Evolutionary conservation across 2,888 invertebrate genomes (phyloP).

Genomic region (Phlogophora meticulosa): DNA sequence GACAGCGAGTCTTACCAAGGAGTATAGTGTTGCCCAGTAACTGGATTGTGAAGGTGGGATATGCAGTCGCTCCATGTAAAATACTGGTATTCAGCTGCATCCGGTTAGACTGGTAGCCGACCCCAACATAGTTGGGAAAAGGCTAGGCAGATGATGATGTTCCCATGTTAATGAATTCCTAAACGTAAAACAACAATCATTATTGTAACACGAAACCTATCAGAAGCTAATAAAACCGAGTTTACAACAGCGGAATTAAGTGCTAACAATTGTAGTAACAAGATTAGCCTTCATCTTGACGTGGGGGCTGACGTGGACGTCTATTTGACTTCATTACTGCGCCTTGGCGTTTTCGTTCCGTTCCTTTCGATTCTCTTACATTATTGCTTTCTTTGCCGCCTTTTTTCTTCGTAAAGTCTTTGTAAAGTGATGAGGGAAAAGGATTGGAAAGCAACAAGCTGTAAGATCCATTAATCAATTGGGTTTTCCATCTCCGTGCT

Average conservation of each 20-base stretch:
- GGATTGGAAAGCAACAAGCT: conserved; percentile 35
- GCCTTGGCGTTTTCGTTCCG: conserved; percentile 32
- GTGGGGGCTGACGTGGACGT: conserved; percentile 36
- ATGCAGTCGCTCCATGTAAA: too few relatives aligned
- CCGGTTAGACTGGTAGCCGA: too few relatives aligned
- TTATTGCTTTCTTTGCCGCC: conserved; percentile 44
- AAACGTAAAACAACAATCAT: neutral
- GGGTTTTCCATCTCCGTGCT: conserved; percentile 19
- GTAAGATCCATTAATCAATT: conserved; percentile 50
- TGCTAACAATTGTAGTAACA: conserved; percentile 49
- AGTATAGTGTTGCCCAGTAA: too few relatives aligned
- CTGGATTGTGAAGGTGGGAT: too few relatives aligned
- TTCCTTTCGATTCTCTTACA: conserved; percentile 34
- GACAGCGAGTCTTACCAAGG: too few relatives aligned
- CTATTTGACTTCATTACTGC: conserved; percentile 59
- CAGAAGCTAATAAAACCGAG: conserved; percentile 11
- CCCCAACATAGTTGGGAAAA: too few relatives aligned
- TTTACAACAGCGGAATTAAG: conserved; percentile 33
- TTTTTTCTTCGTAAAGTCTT: conserved; percentile 35
- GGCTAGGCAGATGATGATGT: too few relatives aligned
- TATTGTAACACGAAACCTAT: conserved; percentile 6
- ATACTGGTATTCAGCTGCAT: too few relatives aligned
- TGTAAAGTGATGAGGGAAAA: conserved; percentile 49
- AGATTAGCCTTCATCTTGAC: conserved; percentile 49
- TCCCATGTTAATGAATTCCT: neutral